Evolutionary conservation across 1,140 invertebrate species (phyloP), one percentile per base, ranked within the genome.

Genomic region (Dinothrombium tinctorium): DNA sequence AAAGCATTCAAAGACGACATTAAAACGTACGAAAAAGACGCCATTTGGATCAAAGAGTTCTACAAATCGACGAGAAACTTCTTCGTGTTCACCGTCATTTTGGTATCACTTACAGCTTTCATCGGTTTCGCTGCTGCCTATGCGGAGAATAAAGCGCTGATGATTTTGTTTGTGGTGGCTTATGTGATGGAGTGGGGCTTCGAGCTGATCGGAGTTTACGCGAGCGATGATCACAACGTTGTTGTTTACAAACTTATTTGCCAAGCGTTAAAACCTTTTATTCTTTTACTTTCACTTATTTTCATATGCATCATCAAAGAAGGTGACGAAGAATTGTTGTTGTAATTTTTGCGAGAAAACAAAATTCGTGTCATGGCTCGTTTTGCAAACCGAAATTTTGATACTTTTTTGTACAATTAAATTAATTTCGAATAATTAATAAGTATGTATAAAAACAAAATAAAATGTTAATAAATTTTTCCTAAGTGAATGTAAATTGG

Each of bases 161-260:
- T 40, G 26, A 12, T 21, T n/a, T 11, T 12, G 2, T 40, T 31
- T 24, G 3, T 40, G n/a, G 12, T 40, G 6, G 21, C 14, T 12
- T 21, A 20, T 15, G 2, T 33, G 6, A 22, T 33, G 17, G 39
- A 40, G 17, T 40, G 39, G 26, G 31, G 28, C 26, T 40, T 40
- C 15, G 39, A 40, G 11, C 4, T 40, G 28, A 33, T 40, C 22
- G 39, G 39, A 12, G 20, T 40, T 15, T 40, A 40, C 22, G 15
- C 26, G 2, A 31, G 26, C 7, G 12, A 12, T 14, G 39, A 40
- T 33, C 23, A 14, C 5, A 40, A 32, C 12, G 25, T 40, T 11
- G n/a, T 40, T 15, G n/a, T 40, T 21, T 40, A 40, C 20, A 40
- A 40, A 26, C 12, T 40, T 4, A 31, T 40, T 25, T 38, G 37